phyloP scores from a whole-genome alignment of 64 coral and sea anemone genomes.

The Montipora efflorescens region DNA sequence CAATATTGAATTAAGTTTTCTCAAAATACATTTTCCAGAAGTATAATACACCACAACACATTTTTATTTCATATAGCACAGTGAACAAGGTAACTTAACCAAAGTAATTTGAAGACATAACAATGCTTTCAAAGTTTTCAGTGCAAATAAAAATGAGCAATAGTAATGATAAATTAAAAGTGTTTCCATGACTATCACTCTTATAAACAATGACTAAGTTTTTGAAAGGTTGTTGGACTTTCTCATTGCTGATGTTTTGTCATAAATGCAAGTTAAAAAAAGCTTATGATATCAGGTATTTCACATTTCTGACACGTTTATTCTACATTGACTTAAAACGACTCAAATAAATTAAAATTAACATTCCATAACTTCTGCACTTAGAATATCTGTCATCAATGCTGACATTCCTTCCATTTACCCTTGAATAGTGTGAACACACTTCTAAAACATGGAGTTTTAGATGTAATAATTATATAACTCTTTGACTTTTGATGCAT shows the following conservation, averaged over 20 bases:
- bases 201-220: too few relatives aligned
- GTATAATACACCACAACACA: neutral
- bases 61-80: neutral
- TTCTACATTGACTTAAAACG: conserved; percentile 16
- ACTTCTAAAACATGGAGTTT: conserved; percentile 22
- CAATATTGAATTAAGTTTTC: conserved; percentile 24
- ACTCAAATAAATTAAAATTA: conserved; percentile 45
- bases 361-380: neutral
- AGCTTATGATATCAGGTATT: too few relatives aligned
- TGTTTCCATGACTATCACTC: too few relatives aligned
- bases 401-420: neutral
- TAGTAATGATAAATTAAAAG: too few relatives aligned
- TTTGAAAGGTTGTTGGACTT: too few relatives aligned
- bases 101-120: neutral
- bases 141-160: too few relatives aligned
- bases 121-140: too few relatives aligned
- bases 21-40: conserved; percentile 31
- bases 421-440: conserved; percentile 10
- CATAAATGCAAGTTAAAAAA: too few relatives aligned
- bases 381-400: neutral
- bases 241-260: too few relatives aligned
- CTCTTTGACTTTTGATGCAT: neutral
- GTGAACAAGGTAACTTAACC: neutral
- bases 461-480: neutral
- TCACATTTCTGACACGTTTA: neutral